Base-by-base conservation (phyloP, 2,797 vertebrate species). In the Clarias pachynema region DNA sequence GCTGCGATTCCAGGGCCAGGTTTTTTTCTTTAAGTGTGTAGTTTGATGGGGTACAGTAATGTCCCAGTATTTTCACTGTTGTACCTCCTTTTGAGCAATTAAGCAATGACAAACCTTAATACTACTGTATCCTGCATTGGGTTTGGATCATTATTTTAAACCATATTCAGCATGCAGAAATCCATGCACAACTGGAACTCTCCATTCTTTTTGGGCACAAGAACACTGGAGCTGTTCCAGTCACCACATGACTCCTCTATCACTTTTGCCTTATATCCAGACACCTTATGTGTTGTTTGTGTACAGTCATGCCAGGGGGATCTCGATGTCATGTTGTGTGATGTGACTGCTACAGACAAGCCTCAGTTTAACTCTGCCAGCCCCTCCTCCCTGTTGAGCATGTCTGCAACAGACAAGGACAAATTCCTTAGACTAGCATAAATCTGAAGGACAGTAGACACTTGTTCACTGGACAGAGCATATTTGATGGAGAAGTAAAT, bases 391-490 rank as follows among this genome's bases (percentile, higher is more conserved):
- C 31, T 60, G 75, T 78, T 31, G 14, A 24, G 31, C 31, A 59
- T 4, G 24, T 59, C 56, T 57, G 49, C 53, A 20, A 40, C 4
- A 56, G 49, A 31, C 18, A 60, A 78, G 29, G 56, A 59, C 29
- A 34, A 60, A 37, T 60, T 57, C 16, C 49, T 31, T 20, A 34
- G 9, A 59, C 24, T n/a, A 78, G 73, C 29, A 59, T 9, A 60
- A 60, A 79, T 79, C 22, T 79, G 77, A 79, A 40, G 77, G 77
- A 62, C 77, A 79, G 40, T 5, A n/a, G 59, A 62, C 34, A 0
- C 22, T 79, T 62, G 22, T 62, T 40, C 77, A 62, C 77, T 40
- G 57, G 57, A 79, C 57, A 37, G 57, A 59, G 34, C 8, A 77
- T 2, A 4, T 77, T 31, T 59, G 73, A 57, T 16, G 18, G 44